Evolutionary conservation across 2,888 invertebrate species (phyloP).

Genomic region (Dendrolimus houi): DNA sequence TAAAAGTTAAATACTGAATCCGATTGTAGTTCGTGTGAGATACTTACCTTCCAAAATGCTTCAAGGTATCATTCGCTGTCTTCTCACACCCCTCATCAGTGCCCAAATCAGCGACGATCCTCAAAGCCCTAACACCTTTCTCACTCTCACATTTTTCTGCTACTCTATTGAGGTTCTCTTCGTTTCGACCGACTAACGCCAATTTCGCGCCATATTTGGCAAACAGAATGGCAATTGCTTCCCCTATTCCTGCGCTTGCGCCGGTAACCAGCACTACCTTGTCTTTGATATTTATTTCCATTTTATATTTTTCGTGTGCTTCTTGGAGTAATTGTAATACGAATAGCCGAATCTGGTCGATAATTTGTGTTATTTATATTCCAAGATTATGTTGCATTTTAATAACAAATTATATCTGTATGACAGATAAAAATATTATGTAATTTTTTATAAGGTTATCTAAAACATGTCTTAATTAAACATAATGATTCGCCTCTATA

Average conservation of each 20-base stretch:
- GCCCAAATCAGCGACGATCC: constrained; percentile 29
- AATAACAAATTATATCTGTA: too few relatives aligned
- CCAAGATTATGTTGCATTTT: too few relatives aligned
- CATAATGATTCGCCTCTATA: too few relatives aligned
- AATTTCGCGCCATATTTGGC: constrained; percentile 28
- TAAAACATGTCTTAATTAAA: too few relatives aligned
- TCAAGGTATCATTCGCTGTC: constrained; percentile 24
- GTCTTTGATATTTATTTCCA: constrained; percentile 22
- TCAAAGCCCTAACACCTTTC: constrained; percentile 21
- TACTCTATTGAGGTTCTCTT: constrained; percentile 21
- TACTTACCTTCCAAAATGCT: constrained; percentile 32
- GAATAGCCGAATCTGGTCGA: too few relatives aligned
- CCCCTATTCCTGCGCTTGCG: constrained; percentile 37
- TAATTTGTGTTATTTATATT: too few relatives aligned
- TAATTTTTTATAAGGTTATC: too few relatives aligned
- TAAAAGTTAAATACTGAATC: too few relatives aligned
- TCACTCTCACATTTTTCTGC: constrained; percentile 20
- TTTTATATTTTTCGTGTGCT: constrained; percentile 1
- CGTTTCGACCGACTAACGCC: constrained; percentile 28
- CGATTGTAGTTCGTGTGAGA: constrained; percentile 12
- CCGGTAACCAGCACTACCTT: constrained; percentile 39
- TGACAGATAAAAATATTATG: too few relatives aligned
- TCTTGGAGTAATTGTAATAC: too few relatives aligned
- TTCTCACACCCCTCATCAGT: constrained; percentile 35
- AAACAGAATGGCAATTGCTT: constrained; percentile 28